A percentile compares a stretch with the other conserved stretches of the same genome.
phyloP scores from a whole-genome alignment of 2,888 invertebrate genomes.

The Spilarctia lutea region DNA sequence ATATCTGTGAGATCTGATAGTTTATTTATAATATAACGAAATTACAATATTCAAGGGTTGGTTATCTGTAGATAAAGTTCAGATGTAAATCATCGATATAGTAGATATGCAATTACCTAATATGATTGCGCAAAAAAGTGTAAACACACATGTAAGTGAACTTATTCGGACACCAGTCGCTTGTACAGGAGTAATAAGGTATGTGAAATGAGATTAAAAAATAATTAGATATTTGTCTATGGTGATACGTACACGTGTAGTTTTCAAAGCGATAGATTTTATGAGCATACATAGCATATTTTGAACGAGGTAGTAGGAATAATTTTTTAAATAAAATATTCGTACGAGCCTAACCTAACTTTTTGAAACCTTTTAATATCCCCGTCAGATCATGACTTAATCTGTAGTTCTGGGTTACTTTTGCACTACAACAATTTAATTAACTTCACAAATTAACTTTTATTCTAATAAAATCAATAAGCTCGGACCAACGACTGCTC shows the following conservation, averaged over 20 bases:
- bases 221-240: neutral
- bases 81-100: neutral
- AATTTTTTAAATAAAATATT: too few species aligned
- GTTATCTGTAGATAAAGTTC: neutral
- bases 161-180: neutral
- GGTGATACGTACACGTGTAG: neutral
- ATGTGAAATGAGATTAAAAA: neutral
- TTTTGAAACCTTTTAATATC: neutral
- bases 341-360: too few species aligned
- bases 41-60: neutral
- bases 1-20: neutral
- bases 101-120: neutral
- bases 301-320: neutral
- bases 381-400: neutral
- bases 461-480: neutral
- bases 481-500: too few species aligned
- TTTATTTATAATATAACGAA: neutral
- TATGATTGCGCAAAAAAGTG: neutral
- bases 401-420: neutral
- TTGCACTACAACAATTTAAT: neutral
- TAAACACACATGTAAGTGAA: neutral
- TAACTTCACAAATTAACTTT: neutral
- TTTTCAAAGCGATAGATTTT: neutral
- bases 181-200: neutral
- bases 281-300: neutral